These are phyloP conservation scores for Apamea anceps DNA, from an alignment of 2,888 invertebrate genomes.

Conservation along the genomic window DNA sequence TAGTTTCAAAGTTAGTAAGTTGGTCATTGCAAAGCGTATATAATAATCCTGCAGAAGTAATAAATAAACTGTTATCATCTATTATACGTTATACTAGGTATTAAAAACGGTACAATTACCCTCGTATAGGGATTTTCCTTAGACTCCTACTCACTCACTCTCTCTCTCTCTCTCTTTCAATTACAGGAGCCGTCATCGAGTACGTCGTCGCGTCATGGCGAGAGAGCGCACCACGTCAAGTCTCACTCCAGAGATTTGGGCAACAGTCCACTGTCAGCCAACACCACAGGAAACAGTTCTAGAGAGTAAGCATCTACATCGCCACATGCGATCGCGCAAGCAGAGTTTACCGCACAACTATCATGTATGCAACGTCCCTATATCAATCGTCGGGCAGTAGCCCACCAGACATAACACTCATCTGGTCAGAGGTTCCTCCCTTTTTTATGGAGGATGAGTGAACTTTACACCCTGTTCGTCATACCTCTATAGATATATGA, in stretches of 20 bases:
- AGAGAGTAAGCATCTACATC: slow-evolving; percentile 79
- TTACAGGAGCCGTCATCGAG: slow-evolving; percentile 84
- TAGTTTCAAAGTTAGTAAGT: too few species aligned
- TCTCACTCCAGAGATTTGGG: slow-evolving; percentile 87
- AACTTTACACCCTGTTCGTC: too few species aligned
- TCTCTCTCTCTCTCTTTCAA: slow-evolving; percentile 2
- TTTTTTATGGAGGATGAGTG: too few species aligned
- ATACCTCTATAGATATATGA: too few species aligned
- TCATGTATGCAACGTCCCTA: too few species aligned
- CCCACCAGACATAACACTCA: too few species aligned
- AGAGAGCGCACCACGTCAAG: slow-evolving; percentile 86
- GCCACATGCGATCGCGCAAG: too few species aligned
- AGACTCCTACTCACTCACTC: not conserved
- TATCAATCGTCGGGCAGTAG: too few species aligned
- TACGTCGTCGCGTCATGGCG: slow-evolving; percentile 83
- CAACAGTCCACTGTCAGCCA: slow-evolving; percentile 83
- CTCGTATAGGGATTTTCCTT: too few species aligned
- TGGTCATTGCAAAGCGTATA: too few species aligned
- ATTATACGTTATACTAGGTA: not conserved
- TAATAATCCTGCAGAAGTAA: not conserved
- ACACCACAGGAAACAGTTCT: slow-evolving; percentile 82
- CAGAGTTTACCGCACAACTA: too few species aligned
- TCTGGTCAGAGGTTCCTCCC: too few species aligned
- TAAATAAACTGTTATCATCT: not conserved
- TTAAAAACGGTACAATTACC: not conserved